Percentiles rank a stretch among this genome's conserved stretches.
These are phyloP conservation scores for Elephas maximus DNA, from an alignment of 2,113 vertebrate species.

Conservation along the genomic window DNA sequence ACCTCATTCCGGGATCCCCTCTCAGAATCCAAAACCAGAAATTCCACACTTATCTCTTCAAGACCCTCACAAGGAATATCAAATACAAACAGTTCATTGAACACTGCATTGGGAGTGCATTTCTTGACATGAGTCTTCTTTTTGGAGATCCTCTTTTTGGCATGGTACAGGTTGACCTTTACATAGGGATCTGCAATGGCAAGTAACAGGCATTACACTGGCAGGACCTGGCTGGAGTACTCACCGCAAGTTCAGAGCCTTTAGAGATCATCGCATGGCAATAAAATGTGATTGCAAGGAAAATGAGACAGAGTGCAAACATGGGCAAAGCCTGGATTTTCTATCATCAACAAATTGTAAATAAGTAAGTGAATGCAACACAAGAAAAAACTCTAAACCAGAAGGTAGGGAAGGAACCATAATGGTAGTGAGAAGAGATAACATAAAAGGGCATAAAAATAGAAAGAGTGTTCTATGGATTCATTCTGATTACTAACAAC, in stretches of 20 bases:
- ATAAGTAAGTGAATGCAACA: neutral
- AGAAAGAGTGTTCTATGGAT: neutral
- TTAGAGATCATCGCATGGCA: neutral
- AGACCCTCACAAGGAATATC: conserved; percentile 96
- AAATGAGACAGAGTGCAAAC: neutral
- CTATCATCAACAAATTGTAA: neutral
- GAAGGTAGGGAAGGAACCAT: neutral
- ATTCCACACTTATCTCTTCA: conserved; percentile 97
- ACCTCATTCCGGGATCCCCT: conserved; percentile 92
- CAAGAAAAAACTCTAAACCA: neutral
- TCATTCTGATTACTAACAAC: neutral
- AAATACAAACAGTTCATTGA: conserved; percentile 99
- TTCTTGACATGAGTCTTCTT: conserved; percentile 99
- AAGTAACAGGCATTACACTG: conserved; percentile 54
- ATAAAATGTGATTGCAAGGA: neutral
- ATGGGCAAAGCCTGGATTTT: neutral
- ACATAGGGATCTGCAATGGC: conserved; percentile 95
- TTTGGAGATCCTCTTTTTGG: conserved; percentile 97
- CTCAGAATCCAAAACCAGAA: conserved; percentile 98
- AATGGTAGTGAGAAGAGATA: neutral
- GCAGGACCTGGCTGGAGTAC: fast-evolving
- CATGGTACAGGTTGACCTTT: conserved; percentile 98
- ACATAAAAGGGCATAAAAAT: neutral
- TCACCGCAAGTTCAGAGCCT: neutral
- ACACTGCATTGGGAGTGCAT: conserved; percentile 97